Evolutionary conservation across 2,797 vertebrate species (phyloP).

Genomic region (Ataeniobius toweri): DNA sequence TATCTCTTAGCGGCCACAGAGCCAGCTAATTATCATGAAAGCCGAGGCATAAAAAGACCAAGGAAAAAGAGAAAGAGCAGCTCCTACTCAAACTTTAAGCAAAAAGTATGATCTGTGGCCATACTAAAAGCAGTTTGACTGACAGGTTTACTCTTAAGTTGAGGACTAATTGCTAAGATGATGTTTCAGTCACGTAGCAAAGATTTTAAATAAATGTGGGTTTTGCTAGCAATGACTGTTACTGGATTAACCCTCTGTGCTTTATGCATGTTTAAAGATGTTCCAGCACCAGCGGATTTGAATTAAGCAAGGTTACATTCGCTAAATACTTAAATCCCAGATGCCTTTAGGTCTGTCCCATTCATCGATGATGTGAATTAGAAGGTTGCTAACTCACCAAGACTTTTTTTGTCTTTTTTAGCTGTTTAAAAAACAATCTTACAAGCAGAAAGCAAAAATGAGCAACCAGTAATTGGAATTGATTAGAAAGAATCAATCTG

Average conservation of each 20-base stretch:
- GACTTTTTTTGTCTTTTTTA: background rate
- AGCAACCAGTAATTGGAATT: background rate
- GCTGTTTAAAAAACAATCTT: background rate
- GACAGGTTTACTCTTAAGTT: constrained; percentile 40
- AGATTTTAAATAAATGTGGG: constrained; percentile 6
- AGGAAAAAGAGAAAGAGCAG: constrained; percentile 11
- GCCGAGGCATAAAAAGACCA: constrained; percentile 31
- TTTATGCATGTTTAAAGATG: background rate
- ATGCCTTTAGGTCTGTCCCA: background rate
- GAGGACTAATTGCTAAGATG: constrained; percentile 23
- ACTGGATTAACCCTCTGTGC: background rate
- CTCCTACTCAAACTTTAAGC: constrained; percentile 50
- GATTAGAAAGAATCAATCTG: background rate
- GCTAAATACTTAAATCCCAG: background rate
- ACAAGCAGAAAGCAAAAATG: background rate
- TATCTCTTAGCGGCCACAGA: constrained; percentile 26
- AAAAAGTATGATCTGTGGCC: constrained; percentile 34
- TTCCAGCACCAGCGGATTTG: constrained; percentile 2
- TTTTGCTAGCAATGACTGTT: background rate
- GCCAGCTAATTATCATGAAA: constrained; percentile 51
- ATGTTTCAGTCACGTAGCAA: background rate
- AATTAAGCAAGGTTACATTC: background rate
- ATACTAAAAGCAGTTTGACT: constrained; percentile 32
- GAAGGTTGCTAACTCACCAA: background rate
- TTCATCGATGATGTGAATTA: background rate